These are phyloP conservation scores for Clarias platycephalus DNA, from an alignment of 2,797 vertebrate genomes.

Conservation along the genomic window DNA sequence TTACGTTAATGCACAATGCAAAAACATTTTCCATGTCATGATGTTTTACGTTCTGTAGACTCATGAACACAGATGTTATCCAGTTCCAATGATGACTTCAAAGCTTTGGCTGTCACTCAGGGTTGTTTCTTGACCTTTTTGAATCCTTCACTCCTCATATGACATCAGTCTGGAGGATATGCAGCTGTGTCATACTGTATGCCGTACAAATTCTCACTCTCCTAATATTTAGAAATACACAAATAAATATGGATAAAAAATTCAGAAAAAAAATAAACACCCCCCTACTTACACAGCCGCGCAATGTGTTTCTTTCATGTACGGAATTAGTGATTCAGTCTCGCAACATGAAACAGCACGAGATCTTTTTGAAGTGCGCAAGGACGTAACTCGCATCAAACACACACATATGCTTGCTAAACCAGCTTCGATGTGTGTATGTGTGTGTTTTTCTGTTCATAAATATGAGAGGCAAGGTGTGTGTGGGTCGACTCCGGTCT, in stretches of 20 bases:
- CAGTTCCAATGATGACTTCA: too few relatives aligned
- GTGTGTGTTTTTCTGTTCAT: neutral
- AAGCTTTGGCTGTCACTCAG: too few relatives aligned
- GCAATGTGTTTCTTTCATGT: conserved; percentile 3
- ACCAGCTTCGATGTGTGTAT: neutral
- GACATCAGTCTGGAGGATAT: neutral
- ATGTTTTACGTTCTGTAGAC: too few relatives aligned
- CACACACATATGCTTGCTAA: conserved; percentile 2
- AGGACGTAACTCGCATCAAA: neutral
- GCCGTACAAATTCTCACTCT: neutral
- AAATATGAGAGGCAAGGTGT: neutral
- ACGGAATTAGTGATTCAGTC: neutral
- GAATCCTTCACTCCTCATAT: neutral
- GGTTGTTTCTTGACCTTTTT: neutral
- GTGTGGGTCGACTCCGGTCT: neutral
- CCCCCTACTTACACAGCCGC: neutral
- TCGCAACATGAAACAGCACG: conserved; percentile 36
- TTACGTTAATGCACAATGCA: too few relatives aligned
- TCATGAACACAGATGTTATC: too few relatives aligned
- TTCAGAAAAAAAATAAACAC: neutral
- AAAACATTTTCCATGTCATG: too few relatives aligned
- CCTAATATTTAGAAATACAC: neutral
- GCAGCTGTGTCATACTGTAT: neutral
- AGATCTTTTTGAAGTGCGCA: conserved; percentile 45
- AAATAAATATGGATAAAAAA: neutral